These are phyloP conservation scores for Zaprionus taronus DNA, from an alignment of 1,140 invertebrate genomes.

Conservation along the genomic window DNA sequence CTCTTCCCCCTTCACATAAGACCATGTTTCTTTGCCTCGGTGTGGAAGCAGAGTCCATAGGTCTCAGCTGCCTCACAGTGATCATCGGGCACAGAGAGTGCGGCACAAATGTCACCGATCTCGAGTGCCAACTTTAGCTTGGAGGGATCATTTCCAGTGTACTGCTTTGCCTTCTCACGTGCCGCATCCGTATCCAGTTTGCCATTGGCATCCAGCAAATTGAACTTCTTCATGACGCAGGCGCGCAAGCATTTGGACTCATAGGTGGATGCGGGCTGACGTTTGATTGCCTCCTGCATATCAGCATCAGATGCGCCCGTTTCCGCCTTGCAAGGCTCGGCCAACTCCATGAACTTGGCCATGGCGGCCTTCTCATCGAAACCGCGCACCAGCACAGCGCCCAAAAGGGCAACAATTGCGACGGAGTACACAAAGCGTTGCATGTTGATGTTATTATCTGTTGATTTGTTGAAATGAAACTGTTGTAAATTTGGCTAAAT, in stretches of 20 bases:
- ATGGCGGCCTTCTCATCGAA: constrained; percentile 63
- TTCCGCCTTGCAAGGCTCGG: constrained; percentile 50
- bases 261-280: constrained; percentile 42
- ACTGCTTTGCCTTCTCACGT: constrained; percentile 67
- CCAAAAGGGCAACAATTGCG: constrained; percentile 34
- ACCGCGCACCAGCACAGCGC: constrained; percentile 32
- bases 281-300: constrained; percentile 52
- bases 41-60: constrained; percentile 60
- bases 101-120: constrained; percentile 61
- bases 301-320: constrained; percentile 54
- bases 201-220: constrained; percentile 43
- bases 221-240: constrained; percentile 69
- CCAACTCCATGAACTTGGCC: constrained; percentile 54
- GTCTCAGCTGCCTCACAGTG: constrained; percentile 67
- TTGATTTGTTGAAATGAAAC: constrained; percentile 24
- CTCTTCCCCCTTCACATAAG: constrained; percentile 37
- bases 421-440: constrained; percentile 31
- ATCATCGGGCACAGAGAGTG: constrained; percentile 54
- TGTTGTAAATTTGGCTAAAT: constrained; percentile 22
- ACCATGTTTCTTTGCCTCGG: constrained; percentile 42
- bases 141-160: constrained; percentile 55
- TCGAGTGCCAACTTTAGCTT: constrained; percentile 62
- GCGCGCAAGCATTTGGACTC: constrained; percentile 65
- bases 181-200: constrained; percentile 51
- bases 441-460: constrained; percentile 42